phyloP scores from a whole-genome alignment of 2,113 vertebrate species.

The Geococcyx californianus region DNA sequence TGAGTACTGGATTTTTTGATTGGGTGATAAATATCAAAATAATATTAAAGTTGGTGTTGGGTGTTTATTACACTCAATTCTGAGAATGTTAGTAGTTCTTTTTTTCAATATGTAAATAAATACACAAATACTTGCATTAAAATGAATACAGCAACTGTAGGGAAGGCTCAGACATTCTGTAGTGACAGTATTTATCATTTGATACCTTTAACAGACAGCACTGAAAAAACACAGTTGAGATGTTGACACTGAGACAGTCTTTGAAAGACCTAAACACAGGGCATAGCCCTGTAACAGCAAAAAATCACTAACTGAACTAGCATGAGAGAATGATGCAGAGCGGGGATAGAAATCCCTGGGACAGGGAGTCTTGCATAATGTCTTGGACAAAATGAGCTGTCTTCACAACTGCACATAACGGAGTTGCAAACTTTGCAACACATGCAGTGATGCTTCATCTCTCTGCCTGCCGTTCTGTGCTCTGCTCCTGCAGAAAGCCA shows the following conservation, averaged over 20 bases:
- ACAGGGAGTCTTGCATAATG: not conserved
- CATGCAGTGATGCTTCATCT: not conserved
- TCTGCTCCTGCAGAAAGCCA: not conserved
- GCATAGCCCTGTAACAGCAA: not conserved
- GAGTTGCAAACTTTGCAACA: no score
- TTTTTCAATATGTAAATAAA: not conserved
- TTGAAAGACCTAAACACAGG: not conserved
- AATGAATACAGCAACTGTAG: not conserved
- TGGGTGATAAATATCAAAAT: not conserved
- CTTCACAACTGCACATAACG: fast-evolving
- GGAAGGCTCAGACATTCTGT: not conserved
- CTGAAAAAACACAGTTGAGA: not conserved
- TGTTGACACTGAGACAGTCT: not conserved
- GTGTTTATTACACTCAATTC: not conserved
- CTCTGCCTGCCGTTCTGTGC: fast-evolving
- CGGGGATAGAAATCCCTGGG: not conserved
- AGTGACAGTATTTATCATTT: not conserved
- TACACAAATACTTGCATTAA: no score
- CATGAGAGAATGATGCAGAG: not conserved
- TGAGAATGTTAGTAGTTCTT: not conserved
- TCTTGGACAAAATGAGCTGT: not conserved
- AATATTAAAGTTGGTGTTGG: not conserved
- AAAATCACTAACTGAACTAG: not conserved
- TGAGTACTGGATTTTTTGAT: not conserved
- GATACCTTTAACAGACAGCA: not conserved